These are phyloP conservation scores for Theocolax elegans DNA, from an alignment of 1,140 invertebrate species.

Conservation along the genomic window DNA sequence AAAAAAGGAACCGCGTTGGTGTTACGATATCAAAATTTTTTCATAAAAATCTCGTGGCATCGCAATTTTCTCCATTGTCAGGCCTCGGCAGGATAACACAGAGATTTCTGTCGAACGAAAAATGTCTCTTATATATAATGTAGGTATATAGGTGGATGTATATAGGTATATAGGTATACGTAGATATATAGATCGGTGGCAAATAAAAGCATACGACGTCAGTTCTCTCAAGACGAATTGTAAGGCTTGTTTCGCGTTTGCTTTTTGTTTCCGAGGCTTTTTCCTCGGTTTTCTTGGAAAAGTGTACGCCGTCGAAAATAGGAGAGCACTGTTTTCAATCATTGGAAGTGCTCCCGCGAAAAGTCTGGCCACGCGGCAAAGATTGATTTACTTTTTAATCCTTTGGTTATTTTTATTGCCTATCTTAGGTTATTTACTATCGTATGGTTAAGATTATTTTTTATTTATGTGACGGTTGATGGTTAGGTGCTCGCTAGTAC, in stretches of 20 bases:
- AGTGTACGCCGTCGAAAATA: neutral
- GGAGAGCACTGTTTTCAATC: constrained; percentile 22
- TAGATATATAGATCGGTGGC: neutral
- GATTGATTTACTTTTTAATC: constrained; percentile 12
- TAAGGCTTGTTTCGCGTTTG: neutral
- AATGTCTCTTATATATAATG: neutral
- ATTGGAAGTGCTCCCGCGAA: constrained; percentile 7
- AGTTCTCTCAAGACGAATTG: too few relatives aligned
- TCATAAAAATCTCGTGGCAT: neutral
- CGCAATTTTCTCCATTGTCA: neutral
- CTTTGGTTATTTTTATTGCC: too few relatives aligned
- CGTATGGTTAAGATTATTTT: too few relatives aligned
- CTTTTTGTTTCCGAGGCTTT: neutral
- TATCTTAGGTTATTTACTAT: too few relatives aligned
- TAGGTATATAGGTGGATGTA: neutral
- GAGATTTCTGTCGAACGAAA: constrained; percentile 12
- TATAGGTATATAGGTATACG: too few relatives aligned
- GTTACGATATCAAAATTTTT: constrained; percentile 1
- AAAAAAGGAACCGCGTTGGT: too few relatives aligned
- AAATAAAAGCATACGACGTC: constrained; percentile 3
- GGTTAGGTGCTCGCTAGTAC: too few relatives aligned
- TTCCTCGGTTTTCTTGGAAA: neutral
- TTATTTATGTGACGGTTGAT: too few relatives aligned
- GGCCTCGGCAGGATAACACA: neutral
- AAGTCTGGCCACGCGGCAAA: neutral